Conservation (phyloP, 2,888 invertebrate species). For the Copidosoma aretas region DNA sequence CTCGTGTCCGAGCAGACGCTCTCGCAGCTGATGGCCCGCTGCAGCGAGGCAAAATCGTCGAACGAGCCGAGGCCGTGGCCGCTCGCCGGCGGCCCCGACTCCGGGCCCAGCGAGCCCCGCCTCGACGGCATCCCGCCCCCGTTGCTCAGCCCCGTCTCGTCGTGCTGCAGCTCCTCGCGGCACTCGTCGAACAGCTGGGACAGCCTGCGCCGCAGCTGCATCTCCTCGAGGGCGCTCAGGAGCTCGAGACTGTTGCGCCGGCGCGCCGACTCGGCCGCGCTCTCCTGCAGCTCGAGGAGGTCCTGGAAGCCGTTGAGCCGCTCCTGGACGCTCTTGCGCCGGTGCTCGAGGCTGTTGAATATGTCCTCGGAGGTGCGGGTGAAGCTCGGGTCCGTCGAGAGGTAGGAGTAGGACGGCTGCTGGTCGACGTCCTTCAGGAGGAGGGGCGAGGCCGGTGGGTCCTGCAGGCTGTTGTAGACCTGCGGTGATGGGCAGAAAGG, state of each 20-base stretch:
- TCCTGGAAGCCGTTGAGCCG: slow-evolving; percentile 57
- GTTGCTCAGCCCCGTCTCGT: slow-evolving; percentile 4
- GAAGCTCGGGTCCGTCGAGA: slow-evolving; percentile 57
- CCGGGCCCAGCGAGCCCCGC: slow-evolving; percentile 52
- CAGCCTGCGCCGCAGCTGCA: slow-evolving; percentile 52
- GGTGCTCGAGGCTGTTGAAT: slow-evolving; percentile 54
- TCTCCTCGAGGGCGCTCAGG: slow-evolving; percentile 54
- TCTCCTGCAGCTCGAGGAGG: slow-evolving; percentile 49
- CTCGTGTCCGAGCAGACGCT: slow-evolving; percentile 83
- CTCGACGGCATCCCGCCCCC: slow-evolving; percentile 40
- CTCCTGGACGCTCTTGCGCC: slow-evolving; percentile 56
- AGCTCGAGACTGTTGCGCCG: slow-evolving; percentile 55
- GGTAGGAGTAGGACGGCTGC: slow-evolving; percentile 28
- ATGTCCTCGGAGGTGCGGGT: slow-evolving; percentile 58
- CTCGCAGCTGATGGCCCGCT: slow-evolving; percentile 78
- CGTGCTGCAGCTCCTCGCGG: slow-evolving; percentile 2
- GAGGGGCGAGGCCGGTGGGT: slow-evolving; percentile 58
- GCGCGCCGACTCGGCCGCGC: slow-evolving; percentile 39
- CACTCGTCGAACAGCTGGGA: slow-evolving; percentile 49
- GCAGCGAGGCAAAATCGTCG: slow-evolving; percentile 62
- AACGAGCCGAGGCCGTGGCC: neutral
- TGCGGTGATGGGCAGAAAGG: slow-evolving; percentile 40
- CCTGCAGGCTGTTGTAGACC: slow-evolving; percentile 61
- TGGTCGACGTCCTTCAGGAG: slow-evolving; percentile 54
- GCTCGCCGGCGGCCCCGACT: slow-evolving; percentile 50